phyloP scores from a whole-genome alignment of 2,113 vertebrate genomes.

The Heptranchias perlo region DNA sequence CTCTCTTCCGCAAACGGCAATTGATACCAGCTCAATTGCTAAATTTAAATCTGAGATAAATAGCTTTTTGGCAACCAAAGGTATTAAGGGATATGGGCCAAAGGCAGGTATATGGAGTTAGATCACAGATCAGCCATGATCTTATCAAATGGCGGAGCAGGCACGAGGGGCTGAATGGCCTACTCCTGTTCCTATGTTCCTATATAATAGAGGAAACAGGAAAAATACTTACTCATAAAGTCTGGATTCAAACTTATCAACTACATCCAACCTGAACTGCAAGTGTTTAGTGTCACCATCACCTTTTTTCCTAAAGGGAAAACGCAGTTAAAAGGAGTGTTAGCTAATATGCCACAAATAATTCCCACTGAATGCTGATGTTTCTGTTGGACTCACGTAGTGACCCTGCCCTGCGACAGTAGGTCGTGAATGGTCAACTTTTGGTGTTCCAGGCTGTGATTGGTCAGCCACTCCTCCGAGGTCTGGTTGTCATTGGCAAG shows the following conservation, averaged over 20 bases:
- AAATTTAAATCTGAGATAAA: too few species aligned
- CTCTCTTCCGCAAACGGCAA: too few species aligned
- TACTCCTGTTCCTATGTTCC: too few species aligned
- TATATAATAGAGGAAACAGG: not conserved
- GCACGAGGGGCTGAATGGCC: too few species aligned
- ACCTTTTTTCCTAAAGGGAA: constrained; percentile 46
- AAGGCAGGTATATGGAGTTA: too few species aligned
- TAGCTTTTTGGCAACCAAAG: too few species aligned
- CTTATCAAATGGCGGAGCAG: too few species aligned
- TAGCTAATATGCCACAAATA: too few species aligned
- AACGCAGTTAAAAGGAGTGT: not conserved
- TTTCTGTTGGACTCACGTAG: constrained; percentile 50
- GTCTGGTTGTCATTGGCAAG: constrained; percentile 43
- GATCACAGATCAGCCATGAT: too few species aligned
- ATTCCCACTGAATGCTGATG: not conserved
- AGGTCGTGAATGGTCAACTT: constrained; percentile 59
- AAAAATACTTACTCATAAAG: constrained; percentile 60
- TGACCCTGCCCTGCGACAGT: constrained; percentile 46
- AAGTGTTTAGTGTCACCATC: constrained; percentile 42
- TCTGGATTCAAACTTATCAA: constrained; percentile 54
- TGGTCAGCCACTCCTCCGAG: constrained; percentile 59
- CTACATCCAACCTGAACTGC: constrained; percentile 46
- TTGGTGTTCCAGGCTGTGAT: constrained; percentile 53
- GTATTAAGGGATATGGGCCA: too few species aligned
- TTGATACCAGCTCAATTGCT: too few species aligned